Conservation (phyloP, 2,113 vertebrate species). For the Redunca redunca region DNA sequence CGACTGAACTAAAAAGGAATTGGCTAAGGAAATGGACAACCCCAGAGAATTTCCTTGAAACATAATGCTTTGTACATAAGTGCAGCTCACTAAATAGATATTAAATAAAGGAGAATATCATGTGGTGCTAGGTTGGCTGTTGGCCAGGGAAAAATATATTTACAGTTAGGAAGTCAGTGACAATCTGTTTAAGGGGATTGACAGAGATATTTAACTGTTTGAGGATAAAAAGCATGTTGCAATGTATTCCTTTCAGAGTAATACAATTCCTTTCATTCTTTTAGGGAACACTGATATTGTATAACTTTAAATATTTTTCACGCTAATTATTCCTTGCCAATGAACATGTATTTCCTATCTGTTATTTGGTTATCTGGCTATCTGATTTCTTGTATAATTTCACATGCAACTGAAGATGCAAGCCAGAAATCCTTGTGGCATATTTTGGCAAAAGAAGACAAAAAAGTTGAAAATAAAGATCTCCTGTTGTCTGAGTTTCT, state of each 20-base stretch:
- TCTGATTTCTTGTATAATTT: not conserved
- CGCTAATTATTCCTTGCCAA: not conserved
- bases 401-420: not conserved
- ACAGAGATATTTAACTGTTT: constrained; percentile 6
- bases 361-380: not conserved
- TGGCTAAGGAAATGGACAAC: not conserved
- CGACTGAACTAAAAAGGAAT: not conserved
- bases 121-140: not conserved
- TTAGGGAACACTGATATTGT: not conserved
- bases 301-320: not conserved
- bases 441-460: not conserved
- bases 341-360: not conserved
- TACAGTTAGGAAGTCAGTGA: not conserved
- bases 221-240: not conserved
- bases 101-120: not conserved
- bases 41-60: not conserved
- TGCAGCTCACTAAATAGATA: not conserved
- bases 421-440: not conserved
- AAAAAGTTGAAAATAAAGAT: not conserved
- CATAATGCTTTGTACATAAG: not conserved
- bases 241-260: not conserved
- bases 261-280: constrained; percentile 15
- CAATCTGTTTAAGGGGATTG: not conserved
- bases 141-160: not conserved
- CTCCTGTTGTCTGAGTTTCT: not conserved